Conservation (phyloP, 2,888 invertebrate species). For the Harpagoxenus sublaevis region DNA sequence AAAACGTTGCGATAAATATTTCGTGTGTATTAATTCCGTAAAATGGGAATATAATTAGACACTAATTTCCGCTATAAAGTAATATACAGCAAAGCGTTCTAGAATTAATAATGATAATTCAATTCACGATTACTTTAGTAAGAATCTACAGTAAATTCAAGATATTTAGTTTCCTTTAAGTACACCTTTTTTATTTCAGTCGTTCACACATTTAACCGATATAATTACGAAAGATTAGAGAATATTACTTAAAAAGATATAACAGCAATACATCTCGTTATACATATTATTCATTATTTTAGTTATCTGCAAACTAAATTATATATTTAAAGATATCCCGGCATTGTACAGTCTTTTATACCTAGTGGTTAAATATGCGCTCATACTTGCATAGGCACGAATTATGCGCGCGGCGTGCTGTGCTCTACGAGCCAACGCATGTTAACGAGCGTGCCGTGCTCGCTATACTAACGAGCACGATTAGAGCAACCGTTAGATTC, state of each 20-base stretch:
- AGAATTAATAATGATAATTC: neutral
- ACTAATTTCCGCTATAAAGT: neutral
- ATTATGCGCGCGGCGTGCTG: constrained; percentile 38
- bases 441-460: constrained; percentile 64
- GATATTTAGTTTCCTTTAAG: neutral
- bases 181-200: neutral
- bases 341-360: neutral
- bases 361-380: constrained; percentile 42
- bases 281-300: neutral
- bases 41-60: neutral
- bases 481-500: constrained; percentile 71
- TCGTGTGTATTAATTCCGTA: neutral
- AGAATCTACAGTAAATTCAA: neutral
- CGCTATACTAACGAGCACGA: constrained; percentile 71
- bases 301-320: neutral
- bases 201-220: neutral
- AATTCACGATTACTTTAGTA: neutral
- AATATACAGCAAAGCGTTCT: neutral
- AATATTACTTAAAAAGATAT: neutral
- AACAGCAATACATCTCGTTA: neutral
- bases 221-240: neutral
- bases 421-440: constrained; percentile 50
- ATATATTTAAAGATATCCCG: neutral
- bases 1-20: neutral
- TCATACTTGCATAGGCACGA: constrained; percentile 18